Conservation (phyloP, 2,113 vertebrate genomes). For the Bettongia penicillata region DNA sequence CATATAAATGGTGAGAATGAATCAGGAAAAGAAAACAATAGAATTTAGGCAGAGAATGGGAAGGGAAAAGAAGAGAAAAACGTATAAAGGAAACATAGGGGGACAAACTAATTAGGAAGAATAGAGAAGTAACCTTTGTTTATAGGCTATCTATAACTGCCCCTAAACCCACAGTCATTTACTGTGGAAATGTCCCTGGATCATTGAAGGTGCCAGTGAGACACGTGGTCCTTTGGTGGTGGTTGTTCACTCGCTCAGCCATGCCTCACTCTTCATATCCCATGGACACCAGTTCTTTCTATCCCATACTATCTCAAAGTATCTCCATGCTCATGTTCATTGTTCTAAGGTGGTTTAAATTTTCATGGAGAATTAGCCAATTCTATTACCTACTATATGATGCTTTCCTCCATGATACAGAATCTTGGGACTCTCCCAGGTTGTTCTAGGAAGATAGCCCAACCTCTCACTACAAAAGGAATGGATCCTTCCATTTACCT, state of each 20-base stretch:
- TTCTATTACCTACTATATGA: background rate
- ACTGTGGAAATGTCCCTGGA: background rate
- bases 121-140: background rate
- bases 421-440: background rate
- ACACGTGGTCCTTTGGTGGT: background rate
- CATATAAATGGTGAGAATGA: background rate
- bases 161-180: background rate
- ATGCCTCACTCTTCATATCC: background rate
- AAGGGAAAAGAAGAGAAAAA: background rate
- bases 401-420: background rate
- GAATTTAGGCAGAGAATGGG: background rate
- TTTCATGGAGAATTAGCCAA: background rate
- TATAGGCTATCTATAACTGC: background rate
- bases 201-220: background rate
- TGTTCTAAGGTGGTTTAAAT: background rate
- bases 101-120: background rate
- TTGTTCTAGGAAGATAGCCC: background rate
- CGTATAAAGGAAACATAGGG: background rate
- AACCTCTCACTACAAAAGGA: background rate
- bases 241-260: background rate
- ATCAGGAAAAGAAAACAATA: background rate
- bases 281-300: background rate
- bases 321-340: background rate
- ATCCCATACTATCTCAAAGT: background rate
- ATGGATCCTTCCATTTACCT: rapidly evolving